Percentiles rank a stretch among this genome's conserved stretches.
Evolutionary conservation across 2,888 invertebrate species (phyloP).

Genomic region (Helicoverpa assulta): DNA sequence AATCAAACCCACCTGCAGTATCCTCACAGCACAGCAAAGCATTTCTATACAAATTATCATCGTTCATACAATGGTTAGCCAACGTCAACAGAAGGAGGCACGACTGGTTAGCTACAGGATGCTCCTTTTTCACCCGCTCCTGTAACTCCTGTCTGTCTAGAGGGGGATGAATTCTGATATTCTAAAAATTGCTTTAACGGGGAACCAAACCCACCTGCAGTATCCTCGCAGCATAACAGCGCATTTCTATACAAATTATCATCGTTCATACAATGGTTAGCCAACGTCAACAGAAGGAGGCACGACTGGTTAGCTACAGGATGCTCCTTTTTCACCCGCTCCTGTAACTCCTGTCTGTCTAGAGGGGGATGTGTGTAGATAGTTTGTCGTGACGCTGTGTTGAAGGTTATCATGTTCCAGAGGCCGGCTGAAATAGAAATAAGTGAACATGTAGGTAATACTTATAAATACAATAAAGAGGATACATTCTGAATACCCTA

Average conservation of each 20-base stretch:
- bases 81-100: constrained; percentile 96
- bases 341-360: constrained; percentile 83
- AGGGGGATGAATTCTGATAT: constrained; percentile 49
- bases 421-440: constrained; percentile 90
- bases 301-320: constrained; percentile 97
- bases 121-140: constrained; percentile 89
- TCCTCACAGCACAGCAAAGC: constrained; percentile 96
- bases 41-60: constrained; percentile 95
- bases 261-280: constrained; percentile 96
- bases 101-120: constrained; percentile 97
- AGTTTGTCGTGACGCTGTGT: constrained; percentile 79
- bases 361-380: constrained; percentile 77
- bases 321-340: constrained; percentile 90
- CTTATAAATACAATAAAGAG: too few relatives aligned
- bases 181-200: neutral
- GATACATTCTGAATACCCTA: too few relatives aligned
- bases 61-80: constrained; percentile 96
- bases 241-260: constrained; percentile 97
- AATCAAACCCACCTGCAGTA: constrained; percentile 91
- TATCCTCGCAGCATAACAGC: constrained; percentile 95
- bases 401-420: constrained; percentile 95
- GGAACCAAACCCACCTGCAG: constrained; percentile 91
- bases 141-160: constrained; percentile 83
- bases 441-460: too few relatives aligned
- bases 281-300: constrained; percentile 95